Percentiles rank a stretch among this genome's conserved stretches.
These are phyloP conservation scores for Incurvaria masculella DNA, from an alignment of 2,888 invertebrate species.

Conservation along the genomic window DNA sequence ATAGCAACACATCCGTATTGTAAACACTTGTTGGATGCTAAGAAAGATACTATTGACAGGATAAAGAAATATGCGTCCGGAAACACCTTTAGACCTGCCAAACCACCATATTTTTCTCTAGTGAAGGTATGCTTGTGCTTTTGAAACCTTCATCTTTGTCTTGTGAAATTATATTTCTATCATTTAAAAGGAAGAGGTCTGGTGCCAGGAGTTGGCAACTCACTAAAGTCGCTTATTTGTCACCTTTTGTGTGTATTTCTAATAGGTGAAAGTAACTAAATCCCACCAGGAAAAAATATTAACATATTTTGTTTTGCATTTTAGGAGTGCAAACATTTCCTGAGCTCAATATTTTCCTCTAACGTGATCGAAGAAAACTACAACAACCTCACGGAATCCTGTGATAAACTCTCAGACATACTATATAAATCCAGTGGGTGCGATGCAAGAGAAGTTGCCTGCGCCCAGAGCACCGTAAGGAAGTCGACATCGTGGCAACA, in stretches of 20 bases:
- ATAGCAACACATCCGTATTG: conserved; percentile 48
- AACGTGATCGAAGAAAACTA: conserved; percentile 26
- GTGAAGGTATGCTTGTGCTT: conserved; percentile 40
- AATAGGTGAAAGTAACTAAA: neutral
- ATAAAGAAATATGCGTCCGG: conserved; percentile 47
- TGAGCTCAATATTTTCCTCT: conserved; percentile 37
- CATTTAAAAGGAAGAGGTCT: too few relatives aligned
- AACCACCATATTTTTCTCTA: conserved; percentile 48
- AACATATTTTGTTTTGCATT: conserved; percentile 19
- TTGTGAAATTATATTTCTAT: too few relatives aligned
- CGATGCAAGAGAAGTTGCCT: conserved; percentile 1
- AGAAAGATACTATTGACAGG: conserved; percentile 30
- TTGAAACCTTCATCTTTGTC: neutral
- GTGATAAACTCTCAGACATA: neutral
- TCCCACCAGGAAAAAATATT: neutral
- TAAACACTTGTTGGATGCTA: conserved; percentile 33
- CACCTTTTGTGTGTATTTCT: too few relatives aligned
- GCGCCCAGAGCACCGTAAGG: conserved; percentile 31
- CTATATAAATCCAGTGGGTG: neutral
- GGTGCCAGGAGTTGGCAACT: too few relatives aligned
- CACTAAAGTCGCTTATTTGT: too few relatives aligned
- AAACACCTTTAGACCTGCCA: conserved; percentile 53
- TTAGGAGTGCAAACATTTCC: conserved; percentile 49
- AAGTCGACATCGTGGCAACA: conserved; percentile 50
- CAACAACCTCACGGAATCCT: conserved; percentile 22